Base-by-base conservation (phyloP, 2,113 vertebrate genomes). In the Oreotrochilus melanogaster region DNA sequence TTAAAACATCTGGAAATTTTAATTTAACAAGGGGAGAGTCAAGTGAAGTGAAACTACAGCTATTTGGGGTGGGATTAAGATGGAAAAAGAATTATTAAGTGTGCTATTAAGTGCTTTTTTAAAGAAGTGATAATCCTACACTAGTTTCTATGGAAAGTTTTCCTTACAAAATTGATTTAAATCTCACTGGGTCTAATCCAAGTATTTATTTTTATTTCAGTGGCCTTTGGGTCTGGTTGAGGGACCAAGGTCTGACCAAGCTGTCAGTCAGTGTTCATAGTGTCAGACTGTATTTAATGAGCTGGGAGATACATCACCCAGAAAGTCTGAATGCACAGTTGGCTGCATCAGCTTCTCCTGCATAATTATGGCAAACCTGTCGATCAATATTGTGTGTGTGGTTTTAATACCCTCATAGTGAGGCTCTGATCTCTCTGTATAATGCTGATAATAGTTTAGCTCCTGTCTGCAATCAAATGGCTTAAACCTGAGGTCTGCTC, bases 391-490 rank as follows among this genome's bases (percentile, higher is more conserved):
- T 86, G 31, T 84, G 56, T 91, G 79, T 83, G 57, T 84, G 35
- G 35, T 95, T 95, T 95, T 92, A 90, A 88, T 91, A 50, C 79
- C 83, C 91, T 88, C 65, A 37, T 71, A 84, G 33, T 67, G 86
- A 92, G 82, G 48, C n/a, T 89, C 75, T 93, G 78, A 78, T 93
- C 75, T 89, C 67, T 74, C 31, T 43, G 0, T 62, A 56, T 93
- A 95, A 74, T 88, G 74, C 80, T 92, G 91, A 67, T 92, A 90
- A 93, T 92, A 88, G 51, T 86, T 96, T 92, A 95, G 62, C 88
- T 86, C 79, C 67, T 82, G 39, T 81, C 67, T 90, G 90, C 65
- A 96, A 64, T 84, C 88, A 95, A 60, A 83, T 48, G 58, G 57
- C 61, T 61, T 73, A 91, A 91, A 45, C 58, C 39, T 89, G 70